Percentiles rank a stretch among this genome's conserved stretches.
Evolutionary conservation across 2,113 vertebrate genomes (phyloP).

Genomic region (Nothoprocta perdicaria): DNA sequence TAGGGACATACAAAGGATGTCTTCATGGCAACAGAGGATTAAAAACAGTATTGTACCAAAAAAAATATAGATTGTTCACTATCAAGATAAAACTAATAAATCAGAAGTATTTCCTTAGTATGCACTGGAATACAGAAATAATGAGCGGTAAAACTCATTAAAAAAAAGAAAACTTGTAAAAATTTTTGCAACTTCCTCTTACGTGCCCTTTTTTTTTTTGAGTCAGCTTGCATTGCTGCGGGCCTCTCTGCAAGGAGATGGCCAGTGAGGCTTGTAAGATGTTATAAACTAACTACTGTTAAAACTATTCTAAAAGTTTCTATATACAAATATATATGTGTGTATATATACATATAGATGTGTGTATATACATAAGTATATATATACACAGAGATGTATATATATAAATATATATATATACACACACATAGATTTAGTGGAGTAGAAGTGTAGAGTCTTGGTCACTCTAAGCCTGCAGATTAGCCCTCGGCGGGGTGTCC

Average conservation of each 20-base stretch:
- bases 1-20: not conserved
- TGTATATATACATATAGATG: too few species aligned
- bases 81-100: not conserved
- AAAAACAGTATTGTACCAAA: not conserved
- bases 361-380: too few species aligned
- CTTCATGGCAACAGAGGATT: not conserved
- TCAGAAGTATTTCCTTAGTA: not conserved
- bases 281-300: not conserved
- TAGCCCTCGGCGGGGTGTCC: not conserved
- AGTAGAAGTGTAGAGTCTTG: not conserved
- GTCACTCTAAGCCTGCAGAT: not conserved
- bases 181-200: not conserved
- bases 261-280: not conserved
- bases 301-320: not conserved
- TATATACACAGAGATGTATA: too few species aligned
- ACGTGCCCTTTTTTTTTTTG: not conserved
- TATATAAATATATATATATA: too few species aligned
- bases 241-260: not conserved
- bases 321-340: too few species aligned
- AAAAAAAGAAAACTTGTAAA: not conserved
- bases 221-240: not conserved
- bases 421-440: not conserved
- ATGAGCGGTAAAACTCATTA: not conserved
- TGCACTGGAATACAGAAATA: not conserved
- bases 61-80: not conserved